Percentiles rank a stretch among this genome's conserved stretches.
These are phyloP conservation scores for Chrosomus eos DNA, from an alignment of 2,797 vertebrate genomes.

Conservation along the genomic window DNA sequence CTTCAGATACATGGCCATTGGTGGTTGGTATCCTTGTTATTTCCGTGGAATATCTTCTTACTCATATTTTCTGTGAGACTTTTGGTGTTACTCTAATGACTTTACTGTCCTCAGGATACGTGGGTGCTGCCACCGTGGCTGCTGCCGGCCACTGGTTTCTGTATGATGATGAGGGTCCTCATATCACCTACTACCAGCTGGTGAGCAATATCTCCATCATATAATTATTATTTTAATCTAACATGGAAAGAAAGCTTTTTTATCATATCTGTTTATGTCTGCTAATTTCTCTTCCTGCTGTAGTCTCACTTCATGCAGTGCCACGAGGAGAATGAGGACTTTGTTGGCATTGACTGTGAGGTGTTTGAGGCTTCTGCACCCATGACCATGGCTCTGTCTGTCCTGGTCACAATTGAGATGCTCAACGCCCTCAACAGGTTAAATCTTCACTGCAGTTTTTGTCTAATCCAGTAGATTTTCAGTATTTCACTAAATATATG, in stretches of 20 bases:
- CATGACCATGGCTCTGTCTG: constrained; percentile 97
- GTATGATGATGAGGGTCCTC: constrained; percentile 87
- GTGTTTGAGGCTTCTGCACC: constrained; percentile 88
- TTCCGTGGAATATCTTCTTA: not conserved
- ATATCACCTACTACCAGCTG: constrained; percentile 90
- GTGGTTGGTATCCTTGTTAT: constrained; percentile 75
- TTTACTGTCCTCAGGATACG: constrained; percentile 82
- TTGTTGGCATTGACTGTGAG: constrained; percentile 81
- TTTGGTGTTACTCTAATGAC: not conserved
- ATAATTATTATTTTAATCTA: not conserved
- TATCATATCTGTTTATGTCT: not conserved
- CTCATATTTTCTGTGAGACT: not conserved
- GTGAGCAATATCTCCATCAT: constrained; percentile 68
- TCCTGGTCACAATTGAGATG: constrained; percentile 97
- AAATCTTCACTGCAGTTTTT: constrained; percentile 33
- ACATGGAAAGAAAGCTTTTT: not conserved
- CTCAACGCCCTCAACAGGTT: constrained; percentile 94
- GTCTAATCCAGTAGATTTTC: not conserved
- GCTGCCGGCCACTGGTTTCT: constrained; percentile 97
- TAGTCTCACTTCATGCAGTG: constrained; percentile 97
- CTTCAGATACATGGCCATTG: constrained; percentile 95
- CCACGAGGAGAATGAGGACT: constrained; percentile 81
- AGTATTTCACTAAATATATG: not conserved
- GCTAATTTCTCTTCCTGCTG: constrained; percentile 17
- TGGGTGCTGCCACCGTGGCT: constrained; percentile 94